Base-by-base conservation (phyloP, 2,113 vertebrate genomes). In the Naja naja region DNA sequence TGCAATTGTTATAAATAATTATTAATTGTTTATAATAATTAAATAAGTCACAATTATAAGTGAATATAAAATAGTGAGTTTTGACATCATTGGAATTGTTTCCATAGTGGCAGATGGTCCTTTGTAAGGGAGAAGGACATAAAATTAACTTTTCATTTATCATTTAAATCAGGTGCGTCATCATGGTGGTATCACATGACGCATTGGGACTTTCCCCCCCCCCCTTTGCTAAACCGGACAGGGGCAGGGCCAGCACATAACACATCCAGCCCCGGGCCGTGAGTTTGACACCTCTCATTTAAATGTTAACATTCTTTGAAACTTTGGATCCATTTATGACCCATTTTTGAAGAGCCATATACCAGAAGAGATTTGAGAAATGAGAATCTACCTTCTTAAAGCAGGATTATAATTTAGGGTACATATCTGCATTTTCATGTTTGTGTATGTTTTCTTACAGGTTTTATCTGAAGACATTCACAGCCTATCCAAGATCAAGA, bases 401-500 rank as follows among this genome's bases (percentile, higher is more conserved):
- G 91, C 34, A 25, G 52, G 95, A 89, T 90, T 88, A 39, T 90
- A 43, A 86, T 60, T 90, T 58, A 52, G 16, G 45, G 22, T 14
- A 81, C 5, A 81, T 81, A 11, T 56, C 69, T 2, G 58, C 90
- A 53, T 91, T 96, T 94, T 93, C 96, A 92, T 93, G 9, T 94
- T 81, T 93, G 95, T 85, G 60, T 93, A 95, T 97, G 54, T 95
- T 97, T 93, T 97, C 92, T 97, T 97, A 91, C 96, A 99, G 99
- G 96, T 99, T 97, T 97, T 99, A 99, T 96, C 96, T 97, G 94
- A 97, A 98, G 96, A 98, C 96, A 52, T 99, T 99, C 96, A 97
- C 97, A 95, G 97, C 98, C 94, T 99, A 99, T 94, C 98, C 98
- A 92, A 98, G 97, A 97, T 98, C 98, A 96, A 97, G 98, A 97